phyloP scores from a whole-genome alignment of 2,113 vertebrate species.

The Apistogramma diplotaenia region DNA sequence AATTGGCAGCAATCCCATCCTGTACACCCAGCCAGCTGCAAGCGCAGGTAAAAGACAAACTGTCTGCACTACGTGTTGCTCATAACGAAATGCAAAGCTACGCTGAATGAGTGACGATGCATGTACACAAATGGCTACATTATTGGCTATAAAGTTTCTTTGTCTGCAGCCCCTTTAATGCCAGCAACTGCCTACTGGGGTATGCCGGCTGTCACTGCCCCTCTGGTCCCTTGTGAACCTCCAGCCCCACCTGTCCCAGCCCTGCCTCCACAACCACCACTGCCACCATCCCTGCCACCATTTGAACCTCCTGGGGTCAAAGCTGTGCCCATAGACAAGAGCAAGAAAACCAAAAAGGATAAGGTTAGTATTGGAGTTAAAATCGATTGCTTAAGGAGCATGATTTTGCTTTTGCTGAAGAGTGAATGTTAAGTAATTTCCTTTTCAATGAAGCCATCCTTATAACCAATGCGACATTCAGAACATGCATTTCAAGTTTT shows the following conservation, averaged over 20 bases:
- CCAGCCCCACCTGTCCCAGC: conserved; percentile 62
- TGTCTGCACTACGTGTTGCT: not conserved
- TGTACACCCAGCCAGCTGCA: conserved; percentile 85
- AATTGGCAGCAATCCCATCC: conserved; percentile 91
- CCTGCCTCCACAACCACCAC: conserved; percentile 68
- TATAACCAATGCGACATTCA: not conserved
- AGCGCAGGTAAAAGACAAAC: conserved; percentile 74
- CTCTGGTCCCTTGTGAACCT: conserved; percentile 78
- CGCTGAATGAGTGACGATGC: not conserved
- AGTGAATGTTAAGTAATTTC: not conserved
- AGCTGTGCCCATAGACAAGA: conserved; percentile 78
- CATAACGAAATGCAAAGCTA: not conserved
- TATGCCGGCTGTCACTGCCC: conserved; percentile 61
- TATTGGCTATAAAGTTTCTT: not conserved
- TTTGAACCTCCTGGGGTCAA: conserved; percentile 73
- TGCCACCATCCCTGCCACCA: conserved; percentile 68
- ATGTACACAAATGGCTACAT: not conserved
- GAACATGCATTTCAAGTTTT: not conserved
- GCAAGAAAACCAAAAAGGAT: conserved; percentile 87
- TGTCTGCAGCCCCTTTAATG: conserved; percentile 66
- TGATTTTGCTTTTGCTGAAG: not conserved
- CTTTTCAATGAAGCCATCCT: not conserved
- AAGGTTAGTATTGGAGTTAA: conserved; percentile 77
- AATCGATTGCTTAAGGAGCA: not conserved
- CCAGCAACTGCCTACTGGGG: conserved; percentile 78